Base-by-base conservation (phyloP, 2,113 vertebrate species). In the Colius striatus region DNA sequence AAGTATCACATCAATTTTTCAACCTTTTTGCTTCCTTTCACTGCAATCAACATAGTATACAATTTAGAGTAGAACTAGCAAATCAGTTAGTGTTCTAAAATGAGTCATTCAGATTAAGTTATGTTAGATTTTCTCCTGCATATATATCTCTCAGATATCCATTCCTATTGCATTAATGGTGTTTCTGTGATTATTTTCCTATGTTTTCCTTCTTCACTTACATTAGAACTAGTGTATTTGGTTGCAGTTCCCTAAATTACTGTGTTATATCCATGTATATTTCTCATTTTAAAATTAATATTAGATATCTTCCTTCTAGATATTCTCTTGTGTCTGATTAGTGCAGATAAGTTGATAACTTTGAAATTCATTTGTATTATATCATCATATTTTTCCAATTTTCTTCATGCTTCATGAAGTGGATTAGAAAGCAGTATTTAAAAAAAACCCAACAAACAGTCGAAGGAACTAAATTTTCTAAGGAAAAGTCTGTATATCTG, bases 321-420 rank as follows among this genome's bases (percentile, higher is more conserved):
- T 71, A 25, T 10, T 26, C 5, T 5, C 12, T 53, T 51, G 21
- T 47, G 29, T 9, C 25, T 79, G 38, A 79, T 75, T 34, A 45
- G 10, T 76, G 30, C 3, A 79, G 21, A 67, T 30, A 45, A 16
- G 21, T 11, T 58, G 20, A 61, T 84, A 71, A 63, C 3, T 3
- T 41, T 72, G 32, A 21, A 85, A 68, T 8, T 68, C 2, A 0
- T 55, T 6, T 48, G 3, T 53, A 30, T 36, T 4, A 34, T 58
- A 73, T 2, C 1, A 0, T 27, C 9, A 65, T 43, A 6, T 76
- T 30, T 30, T 84, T 32, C 2, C 2, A 19, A 5, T 3, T 26
- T 61, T 38, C 60, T 51, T 80, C 6, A 19, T 73, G 7, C 9
- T 72, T 79, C 14, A 38, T 48, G 6, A 79, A 66, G 27, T 60